These are phyloP conservation scores for Heliconius erato DNA, from an alignment of 2,888 invertebrate species.

Conservation along the genomic window DNA sequence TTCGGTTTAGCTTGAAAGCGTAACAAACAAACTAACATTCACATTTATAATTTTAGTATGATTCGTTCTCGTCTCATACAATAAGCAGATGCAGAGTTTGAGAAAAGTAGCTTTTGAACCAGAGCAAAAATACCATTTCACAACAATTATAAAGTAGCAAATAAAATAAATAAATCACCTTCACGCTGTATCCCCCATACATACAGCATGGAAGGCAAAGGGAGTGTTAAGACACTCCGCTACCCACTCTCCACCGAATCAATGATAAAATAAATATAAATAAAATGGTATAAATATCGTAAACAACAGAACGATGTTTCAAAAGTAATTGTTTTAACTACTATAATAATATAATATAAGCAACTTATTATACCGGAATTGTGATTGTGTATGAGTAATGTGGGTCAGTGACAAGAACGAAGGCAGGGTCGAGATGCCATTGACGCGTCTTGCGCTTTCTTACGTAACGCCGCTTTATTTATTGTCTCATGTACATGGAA, in stretches of 20 bases:
- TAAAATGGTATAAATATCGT: too few species aligned
- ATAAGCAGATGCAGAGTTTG: too few species aligned
- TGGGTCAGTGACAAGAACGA: slow-evolving; percentile 83
- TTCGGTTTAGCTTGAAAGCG: too few species aligned
- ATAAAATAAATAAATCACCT: not conserved
- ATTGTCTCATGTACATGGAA: slow-evolving; percentile 68
- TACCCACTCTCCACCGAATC: too few species aligned
- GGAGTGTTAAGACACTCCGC: too few species aligned
- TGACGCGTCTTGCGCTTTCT: slow-evolving; percentile 75
- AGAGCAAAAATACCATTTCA: not conserved
- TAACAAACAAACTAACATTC: too few species aligned
- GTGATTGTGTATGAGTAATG: slow-evolving; percentile 75
- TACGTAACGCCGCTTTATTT: slow-evolving; percentile 75
- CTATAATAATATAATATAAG: too few species aligned
- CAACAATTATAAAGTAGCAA: not conserved
- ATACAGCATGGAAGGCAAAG: too few species aligned
- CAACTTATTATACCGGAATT: slow-evolving; percentile 70
- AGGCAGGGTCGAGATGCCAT: slow-evolving; percentile 84
- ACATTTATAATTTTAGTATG: too few species aligned
- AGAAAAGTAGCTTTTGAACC: not conserved
- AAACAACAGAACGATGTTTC: not conserved
- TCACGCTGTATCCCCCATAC: too few species aligned
- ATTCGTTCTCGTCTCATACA: too few species aligned
- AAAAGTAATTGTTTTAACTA: slow-evolving; percentile 17
- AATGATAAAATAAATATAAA: too few species aligned